Conservation (phyloP, 2,797 vertebrate genomes). For the Simalia tracyae region DNA sequence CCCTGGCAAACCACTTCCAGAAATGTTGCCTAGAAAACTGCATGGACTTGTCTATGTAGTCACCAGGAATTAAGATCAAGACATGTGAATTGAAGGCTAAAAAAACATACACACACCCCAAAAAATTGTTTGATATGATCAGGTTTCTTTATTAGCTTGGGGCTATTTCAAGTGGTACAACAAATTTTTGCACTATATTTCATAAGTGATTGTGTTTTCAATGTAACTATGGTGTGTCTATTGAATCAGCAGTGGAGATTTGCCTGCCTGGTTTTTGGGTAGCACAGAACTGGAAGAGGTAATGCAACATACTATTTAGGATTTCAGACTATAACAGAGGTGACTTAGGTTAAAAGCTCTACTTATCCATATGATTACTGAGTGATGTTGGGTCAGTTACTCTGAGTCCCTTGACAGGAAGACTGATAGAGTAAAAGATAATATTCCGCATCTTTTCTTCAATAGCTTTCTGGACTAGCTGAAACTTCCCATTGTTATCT, state of each 20-base stretch:
- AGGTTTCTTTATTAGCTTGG: not conserved
- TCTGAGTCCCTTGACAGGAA: not conserved
- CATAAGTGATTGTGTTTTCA: not conserved
- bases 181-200: not conserved
- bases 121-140: not conserved
- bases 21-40: not conserved
- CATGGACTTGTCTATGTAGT: not conserved
- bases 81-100: not conserved
- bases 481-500: conserved; percentile 20
- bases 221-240: not conserved
- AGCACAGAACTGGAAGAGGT: not conserved
- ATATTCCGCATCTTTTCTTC: not conserved
- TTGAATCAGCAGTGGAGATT: not conserved
- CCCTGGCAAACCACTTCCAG: not conserved
- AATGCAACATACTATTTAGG: not conserved
- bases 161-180: not conserved
- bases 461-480: conserved; percentile 29
- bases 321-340: not conserved
- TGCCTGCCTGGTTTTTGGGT: not conserved
- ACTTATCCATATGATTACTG: not conserved
- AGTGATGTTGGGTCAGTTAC: not conserved
- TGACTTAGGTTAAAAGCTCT: not conserved
- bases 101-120: not conserved
- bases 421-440: not conserved
- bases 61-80: not conserved